Evolutionary conservation across 2,113 vertebrate genomes (phyloP).

Genomic region (Phasianus colchicus): DNA sequence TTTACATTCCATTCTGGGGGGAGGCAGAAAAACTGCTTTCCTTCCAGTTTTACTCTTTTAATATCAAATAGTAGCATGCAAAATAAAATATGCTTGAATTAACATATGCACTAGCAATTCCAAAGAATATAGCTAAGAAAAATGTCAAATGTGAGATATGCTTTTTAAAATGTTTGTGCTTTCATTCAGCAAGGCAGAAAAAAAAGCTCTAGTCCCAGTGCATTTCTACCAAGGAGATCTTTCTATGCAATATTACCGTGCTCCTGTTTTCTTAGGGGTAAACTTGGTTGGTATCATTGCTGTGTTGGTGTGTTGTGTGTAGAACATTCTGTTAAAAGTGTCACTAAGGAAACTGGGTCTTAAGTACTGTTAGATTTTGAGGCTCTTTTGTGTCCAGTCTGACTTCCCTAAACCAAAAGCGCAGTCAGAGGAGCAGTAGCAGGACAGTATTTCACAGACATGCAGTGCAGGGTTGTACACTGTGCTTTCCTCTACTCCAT

Average conservation of each 20-base stretch:
- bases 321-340: background rate
- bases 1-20: background rate
- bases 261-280: slow-evolving; percentile 2
- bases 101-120: slow-evolving; percentile 44
- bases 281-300: background rate
- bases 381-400: background rate
- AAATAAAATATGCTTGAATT: slow-evolving; percentile 41
- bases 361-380: background rate
- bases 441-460: background rate
- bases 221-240: slow-evolving; percentile 53
- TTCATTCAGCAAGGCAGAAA: slow-evolving; percentile 30
- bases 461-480: accelerated
- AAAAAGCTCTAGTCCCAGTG: background rate
- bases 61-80: slow-evolving; percentile 16
- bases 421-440: background rate
- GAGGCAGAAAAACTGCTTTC: background rate
- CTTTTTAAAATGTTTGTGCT: background rate
- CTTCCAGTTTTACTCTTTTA: background rate
- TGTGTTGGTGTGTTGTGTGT: background rate
- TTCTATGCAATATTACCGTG: slow-evolving; percentile 71
- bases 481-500: background rate
- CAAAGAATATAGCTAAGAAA: slow-evolving; percentile 59
- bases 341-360: slow-evolving; percentile 13
- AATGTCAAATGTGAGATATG: background rate
- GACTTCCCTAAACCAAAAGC: background rate